Evolutionary conservation across 2,888 invertebrate species (phyloP).

Genomic region (Prionchulus punctatus): DNA sequence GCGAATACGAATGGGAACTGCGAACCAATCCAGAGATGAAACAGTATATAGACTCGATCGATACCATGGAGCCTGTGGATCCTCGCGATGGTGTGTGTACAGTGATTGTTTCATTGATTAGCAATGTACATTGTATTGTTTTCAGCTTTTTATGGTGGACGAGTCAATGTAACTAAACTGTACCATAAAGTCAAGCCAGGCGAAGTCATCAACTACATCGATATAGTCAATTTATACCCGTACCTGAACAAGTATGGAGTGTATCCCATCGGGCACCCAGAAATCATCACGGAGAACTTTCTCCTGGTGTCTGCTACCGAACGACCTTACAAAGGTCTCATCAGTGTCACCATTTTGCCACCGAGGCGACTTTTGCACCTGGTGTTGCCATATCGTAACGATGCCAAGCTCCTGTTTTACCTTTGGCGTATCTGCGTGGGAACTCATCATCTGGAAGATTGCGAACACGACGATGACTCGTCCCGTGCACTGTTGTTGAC

Average conservation of each 20-base stretch:
- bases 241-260: constrained; percentile 18
- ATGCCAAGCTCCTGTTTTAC: background rate
- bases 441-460: background rate
- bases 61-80: background rate
- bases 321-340: background rate
- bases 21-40: too few species aligned
- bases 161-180: constrained; percentile 20
- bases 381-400: background rate
- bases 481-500: too few species aligned
- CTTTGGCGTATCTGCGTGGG: background rate
- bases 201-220: constrained; percentile 19
- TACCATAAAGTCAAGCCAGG: constrained; percentile 14
- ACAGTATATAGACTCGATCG: too few species aligned
- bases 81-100: background rate
- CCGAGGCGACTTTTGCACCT: background rate
- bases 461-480: background rate
- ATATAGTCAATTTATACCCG: constrained; percentile 23
- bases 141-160: constrained; percentile 23
- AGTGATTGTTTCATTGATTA: too few species aligned
- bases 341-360: background rate
- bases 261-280: constrained; percentile 16
- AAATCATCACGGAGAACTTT: constrained; percentile 9
- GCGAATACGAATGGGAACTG: too few species aligned
- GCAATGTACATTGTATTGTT: too few species aligned
- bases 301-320: too few species aligned